These are phyloP conservation scores for Hippotragus niger DNA, from an alignment of 2,113 vertebrate genomes.

Conservation along the genomic window DNA sequence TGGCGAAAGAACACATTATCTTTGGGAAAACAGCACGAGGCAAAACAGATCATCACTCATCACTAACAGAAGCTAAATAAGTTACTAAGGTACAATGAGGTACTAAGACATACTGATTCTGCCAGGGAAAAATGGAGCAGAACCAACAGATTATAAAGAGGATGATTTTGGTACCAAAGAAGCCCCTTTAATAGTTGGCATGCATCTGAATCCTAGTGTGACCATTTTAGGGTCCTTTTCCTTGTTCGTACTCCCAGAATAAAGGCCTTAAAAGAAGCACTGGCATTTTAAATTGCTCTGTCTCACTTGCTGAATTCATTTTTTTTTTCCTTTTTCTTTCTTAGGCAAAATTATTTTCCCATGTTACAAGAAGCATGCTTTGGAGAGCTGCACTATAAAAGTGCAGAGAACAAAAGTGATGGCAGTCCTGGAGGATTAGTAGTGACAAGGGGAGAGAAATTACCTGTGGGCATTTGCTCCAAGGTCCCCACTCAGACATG, in stretches of 20 bases:
- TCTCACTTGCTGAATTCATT: neutral
- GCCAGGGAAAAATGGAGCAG: constrained; percentile 27
- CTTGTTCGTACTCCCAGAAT: neutral
- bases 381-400: neutral
- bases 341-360: constrained; percentile 32
- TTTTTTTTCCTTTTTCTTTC: constrained; percentile 9
- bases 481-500: constrained; percentile 90
- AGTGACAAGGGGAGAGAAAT: constrained; percentile 18
- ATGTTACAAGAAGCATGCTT: constrained; percentile 31
- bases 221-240: constrained; percentile 49
- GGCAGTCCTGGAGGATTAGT: neutral
- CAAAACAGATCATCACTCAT: constrained; percentile 19
- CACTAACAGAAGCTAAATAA: neutral
- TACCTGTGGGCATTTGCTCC: constrained; percentile 93
- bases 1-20: neutral
- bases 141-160: constrained; percentile 46
- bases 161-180: constrained; percentile 30
- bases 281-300: constrained; percentile 32
- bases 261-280: constrained; percentile 38
- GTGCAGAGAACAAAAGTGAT: neutral
- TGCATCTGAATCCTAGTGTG: neutral
- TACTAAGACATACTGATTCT: constrained; percentile 10
- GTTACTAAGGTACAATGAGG: neutral
- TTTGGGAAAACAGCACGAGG: constrained; percentile 15
- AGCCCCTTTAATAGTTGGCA: neutral